Conservation (phyloP, 2,888 invertebrate species). For the Hydriomena furcata region DNA sequence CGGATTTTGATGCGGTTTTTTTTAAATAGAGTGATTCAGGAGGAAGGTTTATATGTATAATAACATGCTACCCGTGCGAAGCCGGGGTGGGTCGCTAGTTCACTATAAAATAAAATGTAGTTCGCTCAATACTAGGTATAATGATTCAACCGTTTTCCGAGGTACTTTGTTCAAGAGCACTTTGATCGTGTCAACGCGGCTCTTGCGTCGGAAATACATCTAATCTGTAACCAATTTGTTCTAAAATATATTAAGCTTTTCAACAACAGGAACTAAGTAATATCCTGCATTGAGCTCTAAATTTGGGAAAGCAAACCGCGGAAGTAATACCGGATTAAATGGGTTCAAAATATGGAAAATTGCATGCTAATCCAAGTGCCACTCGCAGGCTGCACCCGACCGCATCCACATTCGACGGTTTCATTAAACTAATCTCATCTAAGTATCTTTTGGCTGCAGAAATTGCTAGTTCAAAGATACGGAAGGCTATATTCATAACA, state of each 20-base stretch:
- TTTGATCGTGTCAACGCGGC: too few relatives aligned
- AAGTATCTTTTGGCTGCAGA: slow-evolving; percentile 51
- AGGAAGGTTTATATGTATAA: too few relatives aligned
- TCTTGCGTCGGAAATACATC: too few relatives aligned
- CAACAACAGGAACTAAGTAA: slow-evolving; percentile 1
- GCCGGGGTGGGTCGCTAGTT: too few relatives aligned
- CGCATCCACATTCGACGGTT: slow-evolving; percentile 46
- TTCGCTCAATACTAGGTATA: too few relatives aligned
- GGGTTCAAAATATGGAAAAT: slow-evolving; percentile 69
- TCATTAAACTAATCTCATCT: slow-evolving; percentile 60
- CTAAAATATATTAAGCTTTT: neutral
- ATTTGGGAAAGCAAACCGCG: slow-evolving; percentile 19
- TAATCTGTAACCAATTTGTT: too few relatives aligned
- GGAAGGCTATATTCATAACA: slow-evolving; percentile 29
- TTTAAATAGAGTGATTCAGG: too few relatives aligned
- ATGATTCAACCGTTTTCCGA: too few relatives aligned
- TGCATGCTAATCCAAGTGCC: slow-evolving; percentile 69
- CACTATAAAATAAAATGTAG: too few relatives aligned
- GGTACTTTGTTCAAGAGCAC: too few relatives aligned
- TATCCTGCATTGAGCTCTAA: slow-evolving; percentile 10
- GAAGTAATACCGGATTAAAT: slow-evolving; percentile 47
- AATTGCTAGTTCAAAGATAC: slow-evolving; percentile 44
- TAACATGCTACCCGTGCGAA: too few relatives aligned
- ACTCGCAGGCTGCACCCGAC: slow-evolving; percentile 45
- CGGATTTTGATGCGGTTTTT: too few relatives aligned